These are phyloP conservation scores for Mantis religiosa DNA, from an alignment of 2,888 invertebrate species.

Conservation along the genomic window DNA sequence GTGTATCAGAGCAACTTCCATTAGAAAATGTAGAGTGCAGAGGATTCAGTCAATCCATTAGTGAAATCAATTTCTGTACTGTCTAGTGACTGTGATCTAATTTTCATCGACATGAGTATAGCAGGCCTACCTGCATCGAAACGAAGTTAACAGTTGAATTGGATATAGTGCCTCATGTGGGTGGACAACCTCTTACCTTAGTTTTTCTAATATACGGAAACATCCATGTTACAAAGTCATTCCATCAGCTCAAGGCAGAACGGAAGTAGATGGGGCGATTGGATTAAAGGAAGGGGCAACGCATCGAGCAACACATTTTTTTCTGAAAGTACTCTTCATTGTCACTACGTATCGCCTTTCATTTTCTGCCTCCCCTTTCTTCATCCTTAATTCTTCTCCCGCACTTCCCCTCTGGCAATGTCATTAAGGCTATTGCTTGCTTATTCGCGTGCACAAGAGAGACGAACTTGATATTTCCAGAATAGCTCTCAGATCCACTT, in stretches of 20 bases:
- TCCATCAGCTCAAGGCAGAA: neutral
- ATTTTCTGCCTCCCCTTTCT: neutral
- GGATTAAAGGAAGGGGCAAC: neutral
- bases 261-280: neutral
- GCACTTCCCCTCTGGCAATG: neutral
- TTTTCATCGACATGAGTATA: neutral
- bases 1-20: neutral
- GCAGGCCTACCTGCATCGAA: neutral
- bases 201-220: neutral
- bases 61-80: neutral
- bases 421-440: neutral
- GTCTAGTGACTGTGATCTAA: neutral
- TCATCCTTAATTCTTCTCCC: neutral
- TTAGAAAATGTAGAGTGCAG: neutral
- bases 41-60: neutral
- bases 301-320: neutral
- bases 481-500: neutral
- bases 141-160: neutral
- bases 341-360: neutral
- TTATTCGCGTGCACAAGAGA: neutral
- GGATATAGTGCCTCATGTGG: neutral
- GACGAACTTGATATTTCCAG: neutral
- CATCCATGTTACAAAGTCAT: neutral
- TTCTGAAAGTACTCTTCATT: neutral
- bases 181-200: neutral